Evolutionary conservation across 2,113 vertebrate genomes (phyloP).

Genomic region (Mormoops blainvillei): DNA sequence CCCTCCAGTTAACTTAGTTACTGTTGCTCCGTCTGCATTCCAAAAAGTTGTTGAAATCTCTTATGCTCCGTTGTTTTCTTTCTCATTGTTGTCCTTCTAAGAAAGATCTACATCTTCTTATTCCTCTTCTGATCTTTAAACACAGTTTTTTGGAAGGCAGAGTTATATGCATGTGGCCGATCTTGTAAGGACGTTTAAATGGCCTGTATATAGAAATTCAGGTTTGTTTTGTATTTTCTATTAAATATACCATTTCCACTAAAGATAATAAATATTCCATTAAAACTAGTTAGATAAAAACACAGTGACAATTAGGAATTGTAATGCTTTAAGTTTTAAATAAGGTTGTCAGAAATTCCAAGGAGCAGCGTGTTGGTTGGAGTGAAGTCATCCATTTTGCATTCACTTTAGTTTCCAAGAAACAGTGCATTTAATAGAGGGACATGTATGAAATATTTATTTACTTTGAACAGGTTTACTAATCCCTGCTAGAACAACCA

Average conservation of each 20-base stretch:
- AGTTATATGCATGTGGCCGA: background rate
- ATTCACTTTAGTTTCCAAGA: constrained; percentile 33
- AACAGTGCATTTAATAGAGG: constrained; percentile 49
- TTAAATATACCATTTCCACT: background rate
- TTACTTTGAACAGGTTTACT: constrained; percentile 55
- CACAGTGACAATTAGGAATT: background rate
- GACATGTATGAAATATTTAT: constrained; percentile 44
- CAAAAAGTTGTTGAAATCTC: background rate
- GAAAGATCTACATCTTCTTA: background rate
- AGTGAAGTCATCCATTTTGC: constrained; percentile 54
- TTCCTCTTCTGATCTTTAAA: background rate
- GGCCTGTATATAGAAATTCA: background rate
- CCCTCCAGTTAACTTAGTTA: background rate
- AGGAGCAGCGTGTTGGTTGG: constrained; percentile 54
- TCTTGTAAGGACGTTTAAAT: background rate
- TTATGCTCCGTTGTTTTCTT: background rate
- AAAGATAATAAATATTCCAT: background rate
- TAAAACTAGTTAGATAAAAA: constrained; percentile 8
- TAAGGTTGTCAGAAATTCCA: constrained; percentile 48
- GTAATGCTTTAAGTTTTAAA: background rate
- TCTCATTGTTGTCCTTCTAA: background rate
- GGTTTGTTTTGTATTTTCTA: background rate
- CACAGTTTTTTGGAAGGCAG: background rate
- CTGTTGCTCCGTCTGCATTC: background rate
- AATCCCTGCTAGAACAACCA: constrained; percentile 47